A percentile compares a stretch with the other conserved stretches of the same genome.
phyloP scores from a whole-genome alignment of 2,888 invertebrate species.

The Subacronicta megacephala region DNA sequence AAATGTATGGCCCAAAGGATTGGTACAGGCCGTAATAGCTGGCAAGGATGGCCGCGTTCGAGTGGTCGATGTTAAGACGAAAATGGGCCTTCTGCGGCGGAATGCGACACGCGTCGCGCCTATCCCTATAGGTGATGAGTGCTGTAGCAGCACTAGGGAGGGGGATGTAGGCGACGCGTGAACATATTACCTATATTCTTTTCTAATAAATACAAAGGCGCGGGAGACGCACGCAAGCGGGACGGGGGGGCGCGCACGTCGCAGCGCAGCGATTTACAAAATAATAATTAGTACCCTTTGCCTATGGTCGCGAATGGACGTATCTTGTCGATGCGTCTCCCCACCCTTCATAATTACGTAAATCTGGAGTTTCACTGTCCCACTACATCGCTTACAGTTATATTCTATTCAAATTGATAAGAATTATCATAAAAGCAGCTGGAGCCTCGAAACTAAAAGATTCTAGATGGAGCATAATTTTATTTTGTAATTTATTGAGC shows the following conservation, averaged over 20 bases:
- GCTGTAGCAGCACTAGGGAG: not conserved
- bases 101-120: slow-evolving; percentile 5
- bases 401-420: no score
- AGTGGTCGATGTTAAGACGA: slow-evolving; percentile 5
- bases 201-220: no score
- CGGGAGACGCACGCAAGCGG: no score
- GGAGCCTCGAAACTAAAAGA: no score
- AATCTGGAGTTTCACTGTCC: not conserved
- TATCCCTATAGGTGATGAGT: slow-evolving; percentile 2
- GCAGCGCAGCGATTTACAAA: not conserved
- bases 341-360: not conserved
- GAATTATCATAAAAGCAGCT: no score
- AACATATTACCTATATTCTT: not conserved
- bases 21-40: not conserved
- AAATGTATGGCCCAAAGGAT: slow-evolving; percentile 2
- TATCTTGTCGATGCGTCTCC: not conserved
- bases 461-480: no score
- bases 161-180: not conserved
- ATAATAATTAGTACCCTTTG: not conserved
- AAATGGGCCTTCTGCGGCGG: not conserved
- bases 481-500: no score
- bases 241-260: no score
- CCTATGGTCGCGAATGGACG: not conserved
- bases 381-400: not conserved
- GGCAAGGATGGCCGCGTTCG: slow-evolving; percentile 6